A percentile compares a stretch with the other conserved stretches of the same genome.
Conservation (phyloP, 2,888 invertebrate species). For the Schrankia costaestrigalis region DNA sequence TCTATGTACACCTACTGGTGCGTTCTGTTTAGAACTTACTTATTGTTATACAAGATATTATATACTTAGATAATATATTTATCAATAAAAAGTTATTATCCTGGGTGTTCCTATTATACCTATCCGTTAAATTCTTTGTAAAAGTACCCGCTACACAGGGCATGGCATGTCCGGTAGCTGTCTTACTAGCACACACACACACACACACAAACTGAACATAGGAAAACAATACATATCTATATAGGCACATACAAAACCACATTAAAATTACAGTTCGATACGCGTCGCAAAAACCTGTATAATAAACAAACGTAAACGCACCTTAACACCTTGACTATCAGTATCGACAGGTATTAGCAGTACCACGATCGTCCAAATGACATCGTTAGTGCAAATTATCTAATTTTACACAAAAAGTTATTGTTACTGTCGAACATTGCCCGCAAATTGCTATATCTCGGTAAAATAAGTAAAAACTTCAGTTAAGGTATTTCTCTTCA, state of each 20-base stretch:
- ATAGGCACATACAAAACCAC: neutral
- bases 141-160: too few species aligned
- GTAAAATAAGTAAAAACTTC: constrained; percentile 7
- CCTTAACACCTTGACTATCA: too few species aligned
- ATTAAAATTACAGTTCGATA: neutral
- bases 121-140: too few species aligned
- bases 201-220: too few species aligned
- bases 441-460: constrained; percentile 17
- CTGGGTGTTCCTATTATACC: too few species aligned
- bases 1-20: constrained; percentile 18
- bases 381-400: constrained; percentile 29
- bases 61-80: too few species aligned
- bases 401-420: constrained; percentile 25
- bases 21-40: constrained; percentile 30
- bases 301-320: constrained; percentile 25
- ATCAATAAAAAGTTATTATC: too few species aligned
- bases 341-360: constrained; percentile 23
- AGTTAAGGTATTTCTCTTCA: constrained; percentile 1
- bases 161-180: too few species aligned
- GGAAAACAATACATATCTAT: too few species aligned
- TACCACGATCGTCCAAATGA: constrained; percentile 18
- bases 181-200: too few species aligned
- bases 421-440: constrained; percentile 16
- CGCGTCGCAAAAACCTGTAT: constrained; percentile 8
- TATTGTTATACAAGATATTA: too few species aligned